Conservation (phyloP, 2,113 vertebrate genomes). For the Odontophorus gujanensis region DNA sequence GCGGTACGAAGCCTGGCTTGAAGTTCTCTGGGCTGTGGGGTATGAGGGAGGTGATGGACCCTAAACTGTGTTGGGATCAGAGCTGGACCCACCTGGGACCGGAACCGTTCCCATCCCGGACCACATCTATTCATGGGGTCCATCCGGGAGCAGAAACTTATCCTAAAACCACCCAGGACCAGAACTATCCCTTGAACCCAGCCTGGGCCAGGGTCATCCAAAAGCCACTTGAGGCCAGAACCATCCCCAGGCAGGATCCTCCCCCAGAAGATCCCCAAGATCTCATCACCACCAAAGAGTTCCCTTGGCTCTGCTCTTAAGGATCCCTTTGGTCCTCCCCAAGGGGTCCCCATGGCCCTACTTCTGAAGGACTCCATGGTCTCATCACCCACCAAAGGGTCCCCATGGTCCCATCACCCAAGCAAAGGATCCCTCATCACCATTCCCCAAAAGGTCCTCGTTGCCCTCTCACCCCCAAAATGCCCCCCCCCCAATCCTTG, state of each 20-base stretch:
- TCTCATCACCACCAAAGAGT: too few relatives aligned
- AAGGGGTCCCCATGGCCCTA: too few relatives aligned
- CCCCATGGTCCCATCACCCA: too few relatives aligned
- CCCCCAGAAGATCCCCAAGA: too few relatives aligned
- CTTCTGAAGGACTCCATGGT: too few relatives aligned
- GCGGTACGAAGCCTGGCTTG: constrained; percentile 85
- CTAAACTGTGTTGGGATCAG: background rate
- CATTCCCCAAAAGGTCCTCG: too few relatives aligned
- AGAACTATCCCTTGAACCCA: background rate
- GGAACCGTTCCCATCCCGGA: background rate
- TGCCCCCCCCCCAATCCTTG: too few relatives aligned
- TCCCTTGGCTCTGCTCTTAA: background rate
- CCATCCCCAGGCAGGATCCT: too few relatives aligned
- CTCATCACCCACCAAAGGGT: too few relatives aligned
- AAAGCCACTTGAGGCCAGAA: background rate
- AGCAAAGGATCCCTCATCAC: too few relatives aligned
- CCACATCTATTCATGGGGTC: background rate
- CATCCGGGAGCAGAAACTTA: background rate
- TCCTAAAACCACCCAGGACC: background rate
- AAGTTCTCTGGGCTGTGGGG: constrained; percentile 63
- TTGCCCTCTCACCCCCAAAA: too few relatives aligned
- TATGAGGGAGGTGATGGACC: rapidly evolving
- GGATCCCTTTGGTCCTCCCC: too few relatives aligned
- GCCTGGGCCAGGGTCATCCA: background rate
- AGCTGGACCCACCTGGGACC: rapidly evolving